A percentile compares a stretch with the other conserved stretches of the same genome.
These are phyloP conservation scores for Melitaea cinxia DNA, from an alignment of 1,140 invertebrate genomes.

Conservation along the genomic window DNA sequence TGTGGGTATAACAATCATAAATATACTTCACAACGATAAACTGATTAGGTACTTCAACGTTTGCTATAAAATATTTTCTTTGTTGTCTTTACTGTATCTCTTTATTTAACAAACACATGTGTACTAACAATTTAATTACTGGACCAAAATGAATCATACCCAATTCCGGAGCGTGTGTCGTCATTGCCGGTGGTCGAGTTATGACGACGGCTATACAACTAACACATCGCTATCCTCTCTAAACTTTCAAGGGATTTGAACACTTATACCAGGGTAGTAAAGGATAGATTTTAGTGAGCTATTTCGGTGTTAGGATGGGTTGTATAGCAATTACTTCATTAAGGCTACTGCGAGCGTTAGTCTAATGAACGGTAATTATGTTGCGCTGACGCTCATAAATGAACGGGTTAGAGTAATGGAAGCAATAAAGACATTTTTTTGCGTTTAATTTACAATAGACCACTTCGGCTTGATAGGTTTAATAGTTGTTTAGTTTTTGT, in stretches of 20 bases:
- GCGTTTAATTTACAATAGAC: conserved; percentile 32
- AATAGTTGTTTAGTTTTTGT: conserved; percentile 18
- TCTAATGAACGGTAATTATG: conserved; percentile 69
- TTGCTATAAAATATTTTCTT: background rate
- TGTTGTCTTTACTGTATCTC: background rate
- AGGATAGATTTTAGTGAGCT: conserved; percentile 1
- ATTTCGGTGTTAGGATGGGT: conserved; percentile 16
- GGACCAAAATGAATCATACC: conserved; percentile 42
- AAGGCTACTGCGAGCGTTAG: conserved; percentile 58
- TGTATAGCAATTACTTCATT: conserved; percentile 67
- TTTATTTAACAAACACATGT: conserved; percentile 5
- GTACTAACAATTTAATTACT: conserved; percentile 40
- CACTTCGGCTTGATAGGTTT: conserved; percentile 18
- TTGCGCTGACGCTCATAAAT: conserved; percentile 56
- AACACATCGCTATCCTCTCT: background rate
- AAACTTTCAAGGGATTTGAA: conserved; percentile 10
- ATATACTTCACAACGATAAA: too few relatives aligned
- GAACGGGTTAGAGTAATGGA: conserved; percentile 36
- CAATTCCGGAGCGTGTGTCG: conserved; percentile 35
- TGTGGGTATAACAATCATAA: too few relatives aligned
- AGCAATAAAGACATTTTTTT: conserved; percentile 33
- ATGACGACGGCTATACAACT: conserved; percentile 18
- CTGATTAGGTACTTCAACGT: too few relatives aligned
- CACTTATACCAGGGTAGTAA: background rate
- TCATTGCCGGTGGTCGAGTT: conserved; percentile 37